phyloP scores from a whole-genome alignment of 2,888 invertebrate genomes.

The Eupeodes luniger region DNA sequence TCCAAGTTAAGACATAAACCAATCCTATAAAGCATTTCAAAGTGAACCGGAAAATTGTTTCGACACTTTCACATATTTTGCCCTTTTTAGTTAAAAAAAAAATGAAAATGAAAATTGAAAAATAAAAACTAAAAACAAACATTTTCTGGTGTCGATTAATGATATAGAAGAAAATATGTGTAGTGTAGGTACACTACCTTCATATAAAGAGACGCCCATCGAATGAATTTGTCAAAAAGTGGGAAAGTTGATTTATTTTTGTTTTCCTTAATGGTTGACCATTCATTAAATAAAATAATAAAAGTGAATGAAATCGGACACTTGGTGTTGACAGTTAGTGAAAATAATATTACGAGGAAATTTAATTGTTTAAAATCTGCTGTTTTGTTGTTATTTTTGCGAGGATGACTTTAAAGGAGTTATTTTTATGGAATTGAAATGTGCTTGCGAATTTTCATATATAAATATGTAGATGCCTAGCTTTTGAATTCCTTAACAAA shows the following conservation, averaged over 20 bases:
- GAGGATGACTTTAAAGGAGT: neutral
- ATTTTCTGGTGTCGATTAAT: constrained; percentile 2
- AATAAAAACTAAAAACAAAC: neutral
- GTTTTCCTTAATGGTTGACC: neutral
- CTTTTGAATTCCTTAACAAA: no score
- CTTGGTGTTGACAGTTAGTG: neutral
- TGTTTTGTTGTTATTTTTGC: neutral
- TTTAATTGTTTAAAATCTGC: neutral
- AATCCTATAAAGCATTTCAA: constrained; percentile 18
- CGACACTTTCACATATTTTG: constrained; percentile 66
- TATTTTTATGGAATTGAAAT: neutral
- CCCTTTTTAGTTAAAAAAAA: constrained; percentile 18
- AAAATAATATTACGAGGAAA: constrained; percentile 8
- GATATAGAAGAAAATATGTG: neutral
- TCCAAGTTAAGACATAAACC: constrained; percentile 49
- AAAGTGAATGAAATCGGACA: neutral
- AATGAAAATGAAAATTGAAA: no score
- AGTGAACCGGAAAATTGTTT: constrained; percentile 61
- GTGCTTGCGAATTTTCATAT: no score
- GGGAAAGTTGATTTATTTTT: neutral
- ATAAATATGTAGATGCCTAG: no score
- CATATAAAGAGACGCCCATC: constrained; percentile 28
- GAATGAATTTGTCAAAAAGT: constrained; percentile 39
- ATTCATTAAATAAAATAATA: constrained; percentile 9
- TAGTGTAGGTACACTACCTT: neutral